Evolutionary conservation across 2,888 invertebrate species (phyloP), one percentile per base, ranked within the genome.

Genomic region (Argyresthia goedartella): DNA sequence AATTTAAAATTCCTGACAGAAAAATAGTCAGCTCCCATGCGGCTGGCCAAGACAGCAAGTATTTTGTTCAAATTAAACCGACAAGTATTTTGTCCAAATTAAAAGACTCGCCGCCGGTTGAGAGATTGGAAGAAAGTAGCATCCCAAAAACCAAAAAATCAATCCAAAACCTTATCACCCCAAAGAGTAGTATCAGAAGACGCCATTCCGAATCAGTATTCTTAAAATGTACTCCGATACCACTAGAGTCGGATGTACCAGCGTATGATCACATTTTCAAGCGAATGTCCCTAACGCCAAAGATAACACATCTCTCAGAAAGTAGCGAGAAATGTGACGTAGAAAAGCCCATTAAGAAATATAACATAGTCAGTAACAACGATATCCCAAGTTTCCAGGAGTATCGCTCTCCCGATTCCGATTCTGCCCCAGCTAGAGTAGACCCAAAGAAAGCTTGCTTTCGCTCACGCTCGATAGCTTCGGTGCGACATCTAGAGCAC

Each of bases 341-440:
- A 44, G 14, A n/a, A 10, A 10, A 44, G 16, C 14, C 44, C 14
- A 14, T 15, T 9, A 8, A 44, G 16, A n/a, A n/a, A 42, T 14
- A 67, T 59, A 85, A 81, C 62, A 74, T 77, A 56, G 87, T 88
- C 57, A 88, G 85, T 64, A 88, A 88, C 50, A 88, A 88, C 58
- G 87, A 88, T 62, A 73, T 81, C 53, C 86, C 86, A 41, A 80
- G 81, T 56, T 82, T 84, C 65, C 88, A 82, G 71, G 88, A 88
- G 66, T 88, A 87, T 66, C 73, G 66, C 44, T 76, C 76, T 49
- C 74, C 76, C n/a, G 70, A 67, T 58, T 69, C 75, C 56, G 57
- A 67, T 4, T 73, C 71, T 9, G 71, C 80, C 51, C 69, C 70
- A 57, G 64, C 71, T 52, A 70, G 66, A 55, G 66, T 78, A 61